Evolutionary conservation across 2,113 vertebrate genomes (phyloP).

Genomic region (Vicugna pacos): DNA sequence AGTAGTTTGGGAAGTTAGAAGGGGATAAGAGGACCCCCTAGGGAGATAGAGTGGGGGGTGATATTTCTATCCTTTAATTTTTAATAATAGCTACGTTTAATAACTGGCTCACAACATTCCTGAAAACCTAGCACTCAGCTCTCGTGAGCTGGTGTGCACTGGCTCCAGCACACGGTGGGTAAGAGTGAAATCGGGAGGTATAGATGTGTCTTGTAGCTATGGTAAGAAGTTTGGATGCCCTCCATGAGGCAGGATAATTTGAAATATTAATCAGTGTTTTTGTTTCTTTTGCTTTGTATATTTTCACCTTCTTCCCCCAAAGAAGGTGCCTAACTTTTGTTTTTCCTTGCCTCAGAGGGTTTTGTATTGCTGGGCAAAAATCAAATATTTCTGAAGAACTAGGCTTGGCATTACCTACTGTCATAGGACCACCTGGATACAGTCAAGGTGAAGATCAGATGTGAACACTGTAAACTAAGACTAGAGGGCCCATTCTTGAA

Average conservation of each 20-base stretch:
- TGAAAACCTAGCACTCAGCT: not conserved
- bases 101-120: not conserved
- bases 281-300: not conserved
- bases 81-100: not conserved
- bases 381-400: conserved; percentile 1
- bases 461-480: not conserved
- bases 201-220: not conserved
- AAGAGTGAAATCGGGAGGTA: not conserved
- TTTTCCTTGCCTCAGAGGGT: not conserved
- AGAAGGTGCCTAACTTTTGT: conserved; percentile 1
- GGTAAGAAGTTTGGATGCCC: not conserved
- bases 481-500: not conserved
- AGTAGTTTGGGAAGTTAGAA: not conserved
- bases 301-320: not conserved
- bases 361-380: not conserved
- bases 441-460: not conserved
- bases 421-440: not conserved
- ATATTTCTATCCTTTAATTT: conserved; percentile 1
- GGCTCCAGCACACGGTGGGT: not conserved
- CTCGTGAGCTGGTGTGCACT: not conserved
- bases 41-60: not conserved
- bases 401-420: not conserved
- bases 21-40: not conserved
- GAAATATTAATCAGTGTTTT: conserved; percentile 29
- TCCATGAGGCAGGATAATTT: not conserved